Conservation (phyloP, 2,888 invertebrate genomes). For the Silvanus unidentatus region DNA sequence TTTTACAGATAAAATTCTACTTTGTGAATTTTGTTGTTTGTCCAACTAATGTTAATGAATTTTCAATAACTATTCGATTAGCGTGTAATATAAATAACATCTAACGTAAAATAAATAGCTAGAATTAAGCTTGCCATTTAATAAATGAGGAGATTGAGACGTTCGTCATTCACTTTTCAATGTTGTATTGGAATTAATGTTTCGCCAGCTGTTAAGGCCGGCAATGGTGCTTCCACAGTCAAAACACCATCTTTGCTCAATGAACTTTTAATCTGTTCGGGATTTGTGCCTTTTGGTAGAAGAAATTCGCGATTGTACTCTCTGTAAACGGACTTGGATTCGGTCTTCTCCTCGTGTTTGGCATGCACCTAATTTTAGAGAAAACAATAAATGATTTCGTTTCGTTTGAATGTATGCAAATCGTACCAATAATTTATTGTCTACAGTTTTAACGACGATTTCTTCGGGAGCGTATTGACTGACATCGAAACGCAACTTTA, state of each 20-base stretch:
- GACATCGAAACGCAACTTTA: constrained; percentile 94
- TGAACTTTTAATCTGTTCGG: constrained; percentile 92
- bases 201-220: constrained; percentile 75
- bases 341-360: constrained; percentile 96
- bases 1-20: neutral
- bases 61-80: too few species aligned
- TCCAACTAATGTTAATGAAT: too few species aligned
- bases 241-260: constrained; percentile 94
- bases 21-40: neutral
- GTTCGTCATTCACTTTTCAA: constrained; percentile 37
- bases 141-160: too few species aligned
- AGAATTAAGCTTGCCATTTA: too few species aligned
- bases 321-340: constrained; percentile 93
- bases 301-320: constrained; percentile 98
- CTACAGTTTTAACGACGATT: constrained; percentile 96
- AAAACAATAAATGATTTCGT: constrained; percentile 6
- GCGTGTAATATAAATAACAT: too few species aligned
- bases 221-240: constrained; percentile 94
- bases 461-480: constrained; percentile 96
- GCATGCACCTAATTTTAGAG: constrained; percentile 77
- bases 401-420: neutral
- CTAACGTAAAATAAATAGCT: too few species aligned
- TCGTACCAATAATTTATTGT: constrained; percentile 91
- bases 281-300: constrained; percentile 93
- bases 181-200: constrained; percentile 78